Conservation (phyloP, 2,888 invertebrate species). For the Neoitamus cyanurus region DNA sequence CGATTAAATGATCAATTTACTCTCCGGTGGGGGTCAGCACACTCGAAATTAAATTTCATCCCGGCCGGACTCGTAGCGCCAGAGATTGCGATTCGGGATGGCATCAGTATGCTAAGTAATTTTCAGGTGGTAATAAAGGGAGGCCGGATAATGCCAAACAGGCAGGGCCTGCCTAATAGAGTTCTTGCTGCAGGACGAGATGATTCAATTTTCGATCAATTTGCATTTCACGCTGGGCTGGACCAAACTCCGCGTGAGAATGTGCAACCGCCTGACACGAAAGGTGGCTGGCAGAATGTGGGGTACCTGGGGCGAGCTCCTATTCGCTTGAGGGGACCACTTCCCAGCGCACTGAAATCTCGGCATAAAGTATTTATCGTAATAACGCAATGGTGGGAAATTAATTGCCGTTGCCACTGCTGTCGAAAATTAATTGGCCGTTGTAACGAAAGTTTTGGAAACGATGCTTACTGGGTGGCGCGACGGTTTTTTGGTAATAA, state of each 20-base stretch:
- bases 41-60: slow-evolving; percentile 34
- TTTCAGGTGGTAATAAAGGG: background rate
- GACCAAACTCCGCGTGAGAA: background rate
- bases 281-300: slow-evolving; percentile 22
- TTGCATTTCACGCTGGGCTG: slow-evolving; percentile 36
- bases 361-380: slow-evolving; percentile 35
- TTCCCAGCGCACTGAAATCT: slow-evolving; percentile 22
- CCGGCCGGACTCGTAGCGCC: background rate
- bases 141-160: slow-evolving; percentile 13
- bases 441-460: background rate
- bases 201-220: slow-evolving; percentile 46
- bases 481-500: background rate
- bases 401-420: slow-evolving; percentile 34
- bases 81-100: background rate
- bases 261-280: slow-evolving; percentile 31
- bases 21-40: slow-evolving; percentile 15
- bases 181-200: slow-evolving; percentile 23
- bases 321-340: slow-evolving; percentile 9
- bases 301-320: background rate
- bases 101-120: background rate
- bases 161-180: slow-evolving; percentile 22
- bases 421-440: slow-evolving; percentile 6
- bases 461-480: background rate
- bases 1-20: slow-evolving; percentile 44
- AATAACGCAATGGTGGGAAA: slow-evolving; percentile 30